Percentiles rank a stretch among this genome's conserved stretches.
Evolutionary conservation across 2,888 invertebrate genomes (phyloP).

Genomic region (Oscheius sp.): DNA sequence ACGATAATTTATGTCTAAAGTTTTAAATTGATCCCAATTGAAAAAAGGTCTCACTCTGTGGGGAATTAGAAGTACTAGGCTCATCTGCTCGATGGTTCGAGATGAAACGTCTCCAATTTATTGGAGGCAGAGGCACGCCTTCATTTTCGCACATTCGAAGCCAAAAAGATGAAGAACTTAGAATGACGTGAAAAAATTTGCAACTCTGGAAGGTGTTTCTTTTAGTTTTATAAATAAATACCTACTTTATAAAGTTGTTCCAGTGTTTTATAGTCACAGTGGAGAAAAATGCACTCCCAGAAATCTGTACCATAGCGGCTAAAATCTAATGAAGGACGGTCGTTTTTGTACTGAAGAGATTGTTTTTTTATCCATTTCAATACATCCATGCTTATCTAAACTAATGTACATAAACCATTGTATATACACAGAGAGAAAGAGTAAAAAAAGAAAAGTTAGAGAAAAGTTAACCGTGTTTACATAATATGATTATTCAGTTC

Average conservation of each 20-base stretch:
- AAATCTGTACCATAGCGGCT: not conserved
- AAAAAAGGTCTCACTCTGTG: not conserved
- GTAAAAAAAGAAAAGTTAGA: too few relatives aligned
- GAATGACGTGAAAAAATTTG: not conserved
- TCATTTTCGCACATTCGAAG: conserved; percentile 6
- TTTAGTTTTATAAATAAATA: not conserved
- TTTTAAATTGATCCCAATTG: not conserved
- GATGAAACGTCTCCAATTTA: conserved; percentile 16
- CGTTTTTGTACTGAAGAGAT: not conserved
- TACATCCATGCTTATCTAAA: too few relatives aligned
- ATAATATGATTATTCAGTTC: too few relatives aligned
- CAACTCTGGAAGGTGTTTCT: not conserved
- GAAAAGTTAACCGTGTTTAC: too few relatives aligned
- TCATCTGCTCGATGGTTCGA: not conserved
- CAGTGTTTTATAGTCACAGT: conserved; percentile 9
- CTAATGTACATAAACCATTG: too few relatives aligned
- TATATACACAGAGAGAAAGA: too few relatives aligned
- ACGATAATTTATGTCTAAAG: not conserved
- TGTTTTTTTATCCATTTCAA: too few relatives aligned
- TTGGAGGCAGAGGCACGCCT: not conserved
- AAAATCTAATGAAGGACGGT: not conserved
- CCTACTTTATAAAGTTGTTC: not conserved
- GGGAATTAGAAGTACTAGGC: too few relatives aligned
- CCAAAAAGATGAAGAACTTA: conserved; percentile 1
- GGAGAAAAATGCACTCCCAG: conserved; percentile 26